phyloP scores from a whole-genome alignment of 2,797 vertebrate species.

The Acrossocheilus wenchowensis region DNA sequence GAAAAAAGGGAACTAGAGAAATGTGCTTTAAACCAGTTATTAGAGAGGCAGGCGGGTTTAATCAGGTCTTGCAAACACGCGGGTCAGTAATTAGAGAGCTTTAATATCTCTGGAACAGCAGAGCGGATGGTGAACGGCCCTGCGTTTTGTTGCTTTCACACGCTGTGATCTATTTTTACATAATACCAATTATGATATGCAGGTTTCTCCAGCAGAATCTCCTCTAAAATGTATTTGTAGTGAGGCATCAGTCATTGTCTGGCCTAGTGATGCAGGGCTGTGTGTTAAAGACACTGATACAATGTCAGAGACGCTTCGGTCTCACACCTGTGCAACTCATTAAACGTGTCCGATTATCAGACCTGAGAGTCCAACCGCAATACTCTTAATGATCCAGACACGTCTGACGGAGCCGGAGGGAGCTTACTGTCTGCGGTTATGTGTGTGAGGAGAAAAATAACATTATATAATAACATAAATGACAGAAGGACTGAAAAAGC shows the following conservation, averaged over 20 bases:
- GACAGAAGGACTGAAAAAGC: neutral
- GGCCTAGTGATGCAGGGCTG: neutral
- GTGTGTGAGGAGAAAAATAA: too few relatives aligned
- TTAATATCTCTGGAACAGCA: neutral
- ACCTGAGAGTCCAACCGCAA: neutral
- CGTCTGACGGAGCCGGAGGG: neutral
- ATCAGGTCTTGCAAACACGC: neutral
- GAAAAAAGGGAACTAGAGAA: neutral
- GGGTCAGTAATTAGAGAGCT: slow-evolving; percentile 24
- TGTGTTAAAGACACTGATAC: neutral
- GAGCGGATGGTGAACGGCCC: neutral
- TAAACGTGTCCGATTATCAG: neutral
- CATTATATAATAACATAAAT: neutral
- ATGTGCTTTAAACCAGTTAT: slow-evolving; percentile 9
- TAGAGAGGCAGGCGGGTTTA: neutral
- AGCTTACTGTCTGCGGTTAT: neutral
- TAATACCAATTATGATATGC: neutral
- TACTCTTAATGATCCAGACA: neutral
- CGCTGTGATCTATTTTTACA: neutral
- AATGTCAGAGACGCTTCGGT: neutral
- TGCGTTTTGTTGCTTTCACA: neutral
- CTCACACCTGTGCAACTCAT: neutral
- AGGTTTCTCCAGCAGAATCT: neutral
- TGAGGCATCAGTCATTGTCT: neutral
- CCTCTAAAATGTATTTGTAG: neutral